Evolutionary conservation across 37 sponge, comb jelly and placozoan genomes (phyloP).

Genomic region (Beroe forskalii): DNA sequence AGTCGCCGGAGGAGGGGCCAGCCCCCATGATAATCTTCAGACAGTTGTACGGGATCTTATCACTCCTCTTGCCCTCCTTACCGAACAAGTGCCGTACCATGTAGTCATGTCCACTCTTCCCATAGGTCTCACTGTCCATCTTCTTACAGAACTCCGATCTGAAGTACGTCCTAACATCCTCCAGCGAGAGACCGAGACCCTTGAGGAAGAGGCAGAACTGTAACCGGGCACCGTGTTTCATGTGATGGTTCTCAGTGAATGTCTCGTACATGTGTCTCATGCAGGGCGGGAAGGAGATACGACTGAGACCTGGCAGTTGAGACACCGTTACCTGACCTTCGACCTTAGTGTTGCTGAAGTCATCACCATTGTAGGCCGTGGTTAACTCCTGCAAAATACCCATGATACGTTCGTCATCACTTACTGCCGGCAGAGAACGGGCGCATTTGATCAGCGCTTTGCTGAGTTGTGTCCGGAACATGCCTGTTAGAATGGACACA

Average conservation of each 20-base stretch:
- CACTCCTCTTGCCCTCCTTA: conserved; percentile 88
- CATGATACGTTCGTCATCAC: conserved; percentile 79
- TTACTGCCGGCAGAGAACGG: conserved; percentile 72
- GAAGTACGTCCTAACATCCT: conserved; percentile 86
- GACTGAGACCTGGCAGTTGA: conserved; percentile 65
- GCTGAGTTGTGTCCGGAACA: conserved; percentile 71
- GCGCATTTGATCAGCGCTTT: conserved; percentile 62
- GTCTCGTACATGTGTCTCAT: conserved; percentile 87
- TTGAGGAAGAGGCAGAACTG: conserved; percentile 96
- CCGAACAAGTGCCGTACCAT: conserved; percentile 90
- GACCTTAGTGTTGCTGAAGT: conserved; percentile 34
- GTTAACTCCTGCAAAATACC: conserved; percentile 46
- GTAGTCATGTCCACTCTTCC: conserved; percentile 89
- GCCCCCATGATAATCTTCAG: conserved; percentile 90
- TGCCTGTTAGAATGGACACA: conserved; percentile 72
- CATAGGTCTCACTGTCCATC: conserved; percentile 85
- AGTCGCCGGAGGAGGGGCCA: conserved; percentile 80
- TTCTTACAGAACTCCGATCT: conserved; percentile 80
- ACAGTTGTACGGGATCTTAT: conserved; percentile 88
- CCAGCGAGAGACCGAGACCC: conserved; percentile 75
- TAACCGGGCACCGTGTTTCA: conserved; percentile 84
- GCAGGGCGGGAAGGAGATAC: conserved; percentile 88
- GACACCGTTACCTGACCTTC: not conserved
- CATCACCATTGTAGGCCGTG: not conserved
- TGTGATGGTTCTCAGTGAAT: conserved; percentile 84